These are phyloP conservation scores for Remorina albescens DNA, from an alignment of 2,797 vertebrate species.

Conservation along the genomic window DNA sequence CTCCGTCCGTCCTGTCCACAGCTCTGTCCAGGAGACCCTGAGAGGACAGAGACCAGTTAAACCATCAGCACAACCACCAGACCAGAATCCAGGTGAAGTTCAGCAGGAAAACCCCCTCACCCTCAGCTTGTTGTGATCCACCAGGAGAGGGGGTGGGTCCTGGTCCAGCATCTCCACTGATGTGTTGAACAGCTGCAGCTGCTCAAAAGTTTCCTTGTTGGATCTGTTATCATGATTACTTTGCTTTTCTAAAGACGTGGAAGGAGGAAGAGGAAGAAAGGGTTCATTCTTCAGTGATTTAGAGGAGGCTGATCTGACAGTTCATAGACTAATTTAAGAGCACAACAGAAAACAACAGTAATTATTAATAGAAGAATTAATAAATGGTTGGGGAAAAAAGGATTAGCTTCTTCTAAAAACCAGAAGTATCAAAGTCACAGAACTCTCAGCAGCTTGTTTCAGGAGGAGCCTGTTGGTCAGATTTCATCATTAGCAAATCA, in stretches of 20 bases:
- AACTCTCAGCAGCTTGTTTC: no score
- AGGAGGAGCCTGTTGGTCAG: no score
- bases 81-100: no score
- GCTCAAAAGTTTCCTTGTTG: constrained; percentile 57
- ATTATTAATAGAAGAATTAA: no score
- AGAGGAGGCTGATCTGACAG: neutral
- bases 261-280: neutral
- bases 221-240: constrained; percentile 39
- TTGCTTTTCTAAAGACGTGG: constrained; percentile 70
- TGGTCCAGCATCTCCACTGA: constrained; percentile 64
- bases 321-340: no score
- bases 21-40: constrained; percentile 85
- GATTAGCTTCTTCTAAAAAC: no score
- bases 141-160: constrained; percentile 67
- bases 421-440: neutral
- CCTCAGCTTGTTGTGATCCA: constrained; percentile 83
- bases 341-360: no score
- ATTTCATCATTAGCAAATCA: no score
- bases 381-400: no score
- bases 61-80: neutral
- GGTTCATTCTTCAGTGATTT: neutral
- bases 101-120: constrained; percentile 78
- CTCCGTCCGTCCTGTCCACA: constrained; percentile 76
- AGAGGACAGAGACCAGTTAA: neutral
- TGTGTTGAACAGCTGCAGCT: constrained; percentile 66